These are phyloP conservation scores for Monopterus albus DNA, from an alignment of 2,113 vertebrate species.

Conservation along the genomic window DNA sequence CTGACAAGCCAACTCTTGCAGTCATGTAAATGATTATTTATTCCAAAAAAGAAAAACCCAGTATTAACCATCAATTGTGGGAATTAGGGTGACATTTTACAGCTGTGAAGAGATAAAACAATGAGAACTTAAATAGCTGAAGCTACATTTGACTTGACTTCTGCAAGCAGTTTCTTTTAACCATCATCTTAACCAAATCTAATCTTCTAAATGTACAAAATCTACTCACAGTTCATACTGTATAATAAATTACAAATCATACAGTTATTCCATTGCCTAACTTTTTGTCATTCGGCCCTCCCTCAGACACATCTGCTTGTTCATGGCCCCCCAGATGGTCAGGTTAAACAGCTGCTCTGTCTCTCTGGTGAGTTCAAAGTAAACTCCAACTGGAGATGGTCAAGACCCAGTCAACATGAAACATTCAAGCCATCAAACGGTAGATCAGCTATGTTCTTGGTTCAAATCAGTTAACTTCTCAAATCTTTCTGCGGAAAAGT, in stretches of 20 bases:
- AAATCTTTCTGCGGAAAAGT: not conserved
- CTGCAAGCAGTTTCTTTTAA: too few species aligned
- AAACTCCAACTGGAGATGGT: conserved; percentile 42
- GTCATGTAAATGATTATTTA: not conserved
- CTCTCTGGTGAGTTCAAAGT: conserved; percentile 53
- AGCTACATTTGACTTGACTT: too few species aligned
- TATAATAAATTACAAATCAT: not conserved
- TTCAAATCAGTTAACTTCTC: conserved; percentile 10
- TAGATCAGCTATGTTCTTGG: not conserved
- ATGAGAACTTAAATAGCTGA: too few species aligned
- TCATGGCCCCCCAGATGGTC: conserved; percentile 35
- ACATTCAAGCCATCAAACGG: not conserved
- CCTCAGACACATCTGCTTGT: conserved; percentile 53
- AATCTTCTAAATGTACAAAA: too few species aligned
- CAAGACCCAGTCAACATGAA: conserved; percentile 8
- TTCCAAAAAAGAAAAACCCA: not conserved
- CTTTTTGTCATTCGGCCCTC: conserved; percentile 40
- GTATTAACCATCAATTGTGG: not conserved
- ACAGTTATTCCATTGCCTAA: not conserved
- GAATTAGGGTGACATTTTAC: conserved; percentile 13
- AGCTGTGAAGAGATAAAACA: not conserved
- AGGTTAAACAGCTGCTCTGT: not conserved
- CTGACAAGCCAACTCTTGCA: not conserved
- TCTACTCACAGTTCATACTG: too few species aligned
- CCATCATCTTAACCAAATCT: too few species aligned